phyloP scores from a whole-genome alignment of 2,888 invertebrate genomes.

The Blomia tropicalis region DNA sequence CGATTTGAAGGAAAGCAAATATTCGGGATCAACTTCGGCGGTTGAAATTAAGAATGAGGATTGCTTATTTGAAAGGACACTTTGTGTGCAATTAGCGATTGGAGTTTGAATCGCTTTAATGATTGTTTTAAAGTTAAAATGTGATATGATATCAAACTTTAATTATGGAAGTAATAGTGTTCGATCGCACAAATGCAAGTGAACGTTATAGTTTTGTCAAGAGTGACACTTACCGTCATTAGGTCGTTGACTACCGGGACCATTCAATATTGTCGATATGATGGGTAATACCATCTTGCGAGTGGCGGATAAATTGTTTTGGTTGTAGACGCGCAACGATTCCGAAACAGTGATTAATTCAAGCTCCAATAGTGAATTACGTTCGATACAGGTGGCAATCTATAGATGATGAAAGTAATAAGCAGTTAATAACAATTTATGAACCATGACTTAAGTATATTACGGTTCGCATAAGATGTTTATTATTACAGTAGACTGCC shows the following conservation, averaged over 20 bases:
- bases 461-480: slow-evolving; percentile 21
- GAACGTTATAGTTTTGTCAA: neutral
- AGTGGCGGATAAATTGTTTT: slow-evolving; percentile 22
- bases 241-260: neutral
- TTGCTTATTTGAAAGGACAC: neutral
- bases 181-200: neutral
- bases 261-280: slow-evolving; percentile 16
- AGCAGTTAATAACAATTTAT: slow-evolving; percentile 1
- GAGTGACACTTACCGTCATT: neutral
- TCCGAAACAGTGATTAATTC: neutral
- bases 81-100: neutral
- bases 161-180: neutral
- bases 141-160: neutral
- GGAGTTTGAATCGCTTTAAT: neutral
- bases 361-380: slow-evolving; percentile 6
- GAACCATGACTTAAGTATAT: neutral
- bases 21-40: slow-evolving; percentile 28
- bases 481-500: slow-evolving; percentile 14
- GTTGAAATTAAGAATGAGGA: slow-evolving; percentile 16
- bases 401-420: neutral
- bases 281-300: slow-evolving; percentile 24
- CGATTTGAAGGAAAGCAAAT: slow-evolving; percentile 27
- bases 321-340: slow-evolving; percentile 18
- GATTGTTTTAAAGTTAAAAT: neutral
- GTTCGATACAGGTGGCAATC: slow-evolving; percentile 19